Conservation (phyloP, 2,888 invertebrate species). For the Microchrysa polita region DNA sequence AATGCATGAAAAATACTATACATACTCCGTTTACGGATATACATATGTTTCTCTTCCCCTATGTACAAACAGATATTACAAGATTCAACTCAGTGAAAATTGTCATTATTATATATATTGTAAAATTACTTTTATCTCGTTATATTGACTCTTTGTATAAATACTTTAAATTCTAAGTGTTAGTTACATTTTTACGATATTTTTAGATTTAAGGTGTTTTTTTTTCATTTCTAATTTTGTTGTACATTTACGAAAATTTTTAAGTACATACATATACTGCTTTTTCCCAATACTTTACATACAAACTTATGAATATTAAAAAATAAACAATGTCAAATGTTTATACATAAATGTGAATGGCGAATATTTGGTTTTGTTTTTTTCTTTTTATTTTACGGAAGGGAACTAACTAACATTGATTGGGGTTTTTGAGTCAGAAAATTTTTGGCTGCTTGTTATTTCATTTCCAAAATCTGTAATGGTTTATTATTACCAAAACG, state of each 20-base stretch:
- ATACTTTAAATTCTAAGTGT: conserved; percentile 29
- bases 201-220: background rate
- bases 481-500: too few species aligned
- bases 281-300: background rate
- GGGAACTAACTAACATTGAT: too few species aligned
- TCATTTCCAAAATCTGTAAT: too few species aligned
- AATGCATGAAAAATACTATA: background rate
- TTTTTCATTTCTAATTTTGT: background rate
- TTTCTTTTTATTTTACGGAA: background rate
- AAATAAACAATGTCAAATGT: background rate
- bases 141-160: conserved; percentile 23
- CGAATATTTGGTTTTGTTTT: conserved; percentile 20
- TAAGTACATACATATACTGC: background rate
- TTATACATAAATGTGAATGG: background rate
- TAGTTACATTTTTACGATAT: conserved; percentile 28
- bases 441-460: too few species aligned
- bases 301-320: background rate
- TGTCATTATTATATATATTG: conserved; percentile 6
- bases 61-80: conserved; percentile 31
- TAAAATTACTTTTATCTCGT: conserved; percentile 16
- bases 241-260: conserved; percentile 18
- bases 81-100: background rate
- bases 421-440: too few species aligned
- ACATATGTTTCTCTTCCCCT: background rate
- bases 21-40: background rate